phyloP scores from a whole-genome alignment of 2,113 vertebrate genomes.

The Megaceryle maxima region DNA sequence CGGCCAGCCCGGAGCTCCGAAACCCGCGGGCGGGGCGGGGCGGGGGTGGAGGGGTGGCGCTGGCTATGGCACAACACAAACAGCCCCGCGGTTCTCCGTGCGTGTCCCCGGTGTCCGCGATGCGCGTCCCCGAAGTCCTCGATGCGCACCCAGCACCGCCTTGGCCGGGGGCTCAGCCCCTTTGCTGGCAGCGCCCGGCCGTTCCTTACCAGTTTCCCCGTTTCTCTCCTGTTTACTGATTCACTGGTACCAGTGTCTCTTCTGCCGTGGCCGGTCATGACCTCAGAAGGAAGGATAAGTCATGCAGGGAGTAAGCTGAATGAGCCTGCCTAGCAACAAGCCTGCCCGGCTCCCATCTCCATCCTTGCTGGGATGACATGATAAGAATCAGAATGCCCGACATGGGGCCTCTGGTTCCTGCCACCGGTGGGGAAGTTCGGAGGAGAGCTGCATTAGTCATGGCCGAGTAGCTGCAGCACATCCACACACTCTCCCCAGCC shows the following conservation, averaged over 20 bases:
- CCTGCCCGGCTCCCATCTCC: not conserved
- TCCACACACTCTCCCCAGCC: accelerated
- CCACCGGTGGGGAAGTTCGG: not conserved
- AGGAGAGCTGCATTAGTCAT: not conserved
- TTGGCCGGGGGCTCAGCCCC: too few species aligned
- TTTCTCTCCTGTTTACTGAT: accelerated
- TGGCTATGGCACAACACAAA: too few species aligned
- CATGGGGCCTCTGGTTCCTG: accelerated
- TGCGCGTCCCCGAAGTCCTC: too few species aligned
- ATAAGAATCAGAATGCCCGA: not conserved
- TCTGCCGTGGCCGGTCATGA: accelerated
- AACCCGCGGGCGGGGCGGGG: too few species aligned
- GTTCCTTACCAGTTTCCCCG: accelerated
- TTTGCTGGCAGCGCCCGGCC: not conserved
- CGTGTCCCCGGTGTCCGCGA: too few species aligned
- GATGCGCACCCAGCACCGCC: too few species aligned
- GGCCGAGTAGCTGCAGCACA: not conserved
- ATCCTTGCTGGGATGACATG: accelerated
- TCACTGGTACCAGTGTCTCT: not conserved
- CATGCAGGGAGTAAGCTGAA: accelerated
- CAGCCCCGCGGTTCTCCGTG: too few species aligned
- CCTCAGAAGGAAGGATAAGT: not conserved
- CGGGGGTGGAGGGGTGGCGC: too few species aligned
- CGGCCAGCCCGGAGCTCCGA: not conserved
- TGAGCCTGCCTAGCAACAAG: not conserved